A percentile compares a stretch with the other conserved stretches of the same genome.
phyloP scores from a whole-genome alignment of 2,888 invertebrate species.

The Drosophila stalkeri region DNA sequence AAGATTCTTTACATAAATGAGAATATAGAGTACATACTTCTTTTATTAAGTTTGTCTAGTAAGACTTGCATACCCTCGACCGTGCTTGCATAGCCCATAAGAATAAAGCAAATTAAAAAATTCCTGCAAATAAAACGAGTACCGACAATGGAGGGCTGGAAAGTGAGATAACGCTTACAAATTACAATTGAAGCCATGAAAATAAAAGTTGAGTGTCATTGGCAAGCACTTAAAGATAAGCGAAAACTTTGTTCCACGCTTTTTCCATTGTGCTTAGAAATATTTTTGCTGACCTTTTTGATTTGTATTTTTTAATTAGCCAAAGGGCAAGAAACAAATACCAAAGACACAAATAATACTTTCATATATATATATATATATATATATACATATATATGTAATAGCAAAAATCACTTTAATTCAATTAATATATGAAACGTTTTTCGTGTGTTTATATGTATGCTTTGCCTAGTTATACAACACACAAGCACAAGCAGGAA shows the following conservation, averaged over 20 bases:
- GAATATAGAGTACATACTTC: no score
- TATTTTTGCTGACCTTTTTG: slow-evolving; percentile 35
- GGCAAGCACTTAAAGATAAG: slow-evolving; percentile 72
- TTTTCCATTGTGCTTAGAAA: slow-evolving; percentile 17
- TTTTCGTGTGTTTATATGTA: slow-evolving; percentile 3
- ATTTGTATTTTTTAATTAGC: slow-evolving; percentile 45
- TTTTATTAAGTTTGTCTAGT: neutral
- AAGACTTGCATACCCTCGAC: neutral
- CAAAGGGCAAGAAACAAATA: slow-evolving; percentile 13
- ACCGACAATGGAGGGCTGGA: neutral
- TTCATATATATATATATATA: neutral
- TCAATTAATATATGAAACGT: slow-evolving; percentile 40
- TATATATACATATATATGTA: neutral
- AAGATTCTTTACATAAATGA: no score
- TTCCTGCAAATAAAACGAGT: slow-evolving; percentile 17
- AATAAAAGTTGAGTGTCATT: slow-evolving; percentile 75
- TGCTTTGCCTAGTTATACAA: slow-evolving; percentile 41
- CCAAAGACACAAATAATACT: neutral
- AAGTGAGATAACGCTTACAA: slow-evolving; percentile 52
- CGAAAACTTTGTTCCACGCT: slow-evolving; percentile 48
- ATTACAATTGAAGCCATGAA: slow-evolving; percentile 72
- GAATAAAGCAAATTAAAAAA: slow-evolving; percentile 41
- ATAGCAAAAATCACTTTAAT: slow-evolving; percentile 25
- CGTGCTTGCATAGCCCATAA: neutral
- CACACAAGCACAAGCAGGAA: slow-evolving; percentile 66